A percentile compares a stretch with the other conserved stretches of the same genome.
Conservation (phyloP, 2,888 invertebrate genomes). For the Malachius bipustulatus region DNA sequence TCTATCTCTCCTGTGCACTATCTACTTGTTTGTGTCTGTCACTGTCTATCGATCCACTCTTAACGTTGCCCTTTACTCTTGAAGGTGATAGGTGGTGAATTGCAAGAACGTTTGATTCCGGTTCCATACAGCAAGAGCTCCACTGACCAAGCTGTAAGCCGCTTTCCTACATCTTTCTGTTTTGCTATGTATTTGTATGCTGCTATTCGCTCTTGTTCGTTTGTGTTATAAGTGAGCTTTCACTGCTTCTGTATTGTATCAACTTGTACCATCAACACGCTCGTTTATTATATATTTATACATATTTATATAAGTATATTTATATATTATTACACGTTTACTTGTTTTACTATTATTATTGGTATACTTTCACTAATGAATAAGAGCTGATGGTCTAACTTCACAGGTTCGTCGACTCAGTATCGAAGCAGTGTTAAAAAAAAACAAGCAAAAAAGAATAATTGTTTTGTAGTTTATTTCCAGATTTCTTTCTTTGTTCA, state of each 20-base stretch:
- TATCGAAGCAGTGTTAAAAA: slow-evolving; percentile 1
- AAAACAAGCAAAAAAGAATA: too few relatives aligned
- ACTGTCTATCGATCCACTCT: slow-evolving; percentile 51
- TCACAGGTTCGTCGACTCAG: too few relatives aligned
- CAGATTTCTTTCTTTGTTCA: slow-evolving; percentile 18
- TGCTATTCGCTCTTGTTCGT: slow-evolving; percentile 37
- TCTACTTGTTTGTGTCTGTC: slow-evolving; percentile 39
- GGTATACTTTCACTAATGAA: too few relatives aligned
- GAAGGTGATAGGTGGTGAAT: slow-evolving; percentile 99
- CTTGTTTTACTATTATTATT: too few relatives aligned
- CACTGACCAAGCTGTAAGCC: slow-evolving; percentile 99
- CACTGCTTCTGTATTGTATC: slow-evolving; percentile 31
- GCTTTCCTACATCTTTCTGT: slow-evolving; percentile 48
- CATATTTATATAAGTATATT: background rate
- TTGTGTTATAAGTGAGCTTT: slow-evolving; percentile 33
- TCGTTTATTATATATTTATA: background rate
- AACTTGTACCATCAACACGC: slow-evolving; percentile 1
- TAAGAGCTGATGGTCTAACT: too few relatives aligned
- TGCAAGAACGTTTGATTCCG: slow-evolving; percentile 99
- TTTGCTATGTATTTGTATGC: slow-evolving; percentile 39
- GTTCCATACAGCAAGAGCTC: slow-evolving; percentile 99
- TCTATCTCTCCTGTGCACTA: slow-evolving; percentile 39
- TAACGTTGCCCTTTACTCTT: slow-evolving; percentile 82
- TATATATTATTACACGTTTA: too few relatives aligned
- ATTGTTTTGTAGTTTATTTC: slow-evolving; percentile 21